Evolutionary conservation across 2,888 invertebrate genomes (phyloP).

Genomic region (Drosophila prolongata): DNA sequence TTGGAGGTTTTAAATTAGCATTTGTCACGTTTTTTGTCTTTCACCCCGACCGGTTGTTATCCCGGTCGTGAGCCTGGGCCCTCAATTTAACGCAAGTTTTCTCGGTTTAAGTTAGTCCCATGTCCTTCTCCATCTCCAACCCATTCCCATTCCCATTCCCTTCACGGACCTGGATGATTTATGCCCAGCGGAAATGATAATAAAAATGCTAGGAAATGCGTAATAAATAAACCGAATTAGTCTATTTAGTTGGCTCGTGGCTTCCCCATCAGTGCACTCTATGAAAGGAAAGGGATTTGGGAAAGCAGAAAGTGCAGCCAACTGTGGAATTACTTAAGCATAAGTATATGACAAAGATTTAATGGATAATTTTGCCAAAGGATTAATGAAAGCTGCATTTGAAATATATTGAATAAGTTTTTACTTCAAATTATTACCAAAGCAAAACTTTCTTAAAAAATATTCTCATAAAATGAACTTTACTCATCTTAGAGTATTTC

Average conservation of each 20-base stretch:
- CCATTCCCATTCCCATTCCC: background rate
- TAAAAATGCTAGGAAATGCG: constrained; percentile 77
- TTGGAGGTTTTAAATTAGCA: constrained; percentile 81
- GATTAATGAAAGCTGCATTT: background rate
- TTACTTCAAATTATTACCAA: too few relatives aligned
- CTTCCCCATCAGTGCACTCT: constrained; percentile 57
- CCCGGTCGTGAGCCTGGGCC: constrained; percentile 33
- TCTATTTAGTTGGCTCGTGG: constrained; percentile 46
- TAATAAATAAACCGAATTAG: constrained; percentile 76
- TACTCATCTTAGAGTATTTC: background rate
- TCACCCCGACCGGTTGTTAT: constrained; percentile 16
- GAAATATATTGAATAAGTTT: background rate
- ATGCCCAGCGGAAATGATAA: constrained; percentile 77
- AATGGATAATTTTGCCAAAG: background rate
- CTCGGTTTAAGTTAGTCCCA: constrained; percentile 63
- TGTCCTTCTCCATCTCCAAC: constrained; percentile 28
- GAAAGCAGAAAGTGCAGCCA: constrained; percentile 29
- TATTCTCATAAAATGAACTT: background rate
- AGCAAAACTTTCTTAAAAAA: background rate
- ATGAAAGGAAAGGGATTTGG: constrained; percentile 9
- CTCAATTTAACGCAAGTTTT: constrained; percentile 75
- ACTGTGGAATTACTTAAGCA: constrained; percentile 33
- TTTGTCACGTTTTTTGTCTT: constrained; percentile 75
- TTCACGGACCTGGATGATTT: constrained; percentile 63
- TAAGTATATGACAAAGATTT: constrained; percentile 3